Conservation (phyloP, 2,888 invertebrate genomes). For the Temnothorax rugatulus region DNA sequence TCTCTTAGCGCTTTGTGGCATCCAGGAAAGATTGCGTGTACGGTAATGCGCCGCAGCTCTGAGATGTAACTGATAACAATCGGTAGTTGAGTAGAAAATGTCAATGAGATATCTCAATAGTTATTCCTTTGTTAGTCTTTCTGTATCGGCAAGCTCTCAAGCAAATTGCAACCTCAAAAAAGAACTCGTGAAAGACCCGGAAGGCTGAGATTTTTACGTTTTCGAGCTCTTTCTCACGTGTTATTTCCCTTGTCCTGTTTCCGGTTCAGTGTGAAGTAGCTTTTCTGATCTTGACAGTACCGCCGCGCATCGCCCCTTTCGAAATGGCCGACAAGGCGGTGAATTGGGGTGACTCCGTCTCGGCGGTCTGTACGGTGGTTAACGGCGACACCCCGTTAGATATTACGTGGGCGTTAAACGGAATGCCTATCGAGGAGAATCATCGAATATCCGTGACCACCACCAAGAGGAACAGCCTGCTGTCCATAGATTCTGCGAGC, state of each 20-base stretch:
- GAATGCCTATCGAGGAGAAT: slow-evolving; percentile 86
- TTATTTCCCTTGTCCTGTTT: slow-evolving; percentile 10
- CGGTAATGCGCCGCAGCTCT: slow-evolving; percentile 31
- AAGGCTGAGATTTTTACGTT: not conserved
- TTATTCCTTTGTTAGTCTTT: not conserved
- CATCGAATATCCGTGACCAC: slow-evolving; percentile 75
- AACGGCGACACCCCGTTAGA: slow-evolving; percentile 93
- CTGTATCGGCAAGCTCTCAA: not conserved
- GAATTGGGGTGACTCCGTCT: slow-evolving; percentile 90
- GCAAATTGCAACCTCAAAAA: slow-evolving; percentile 11
- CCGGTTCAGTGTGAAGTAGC: slow-evolving; percentile 27
- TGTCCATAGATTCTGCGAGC: slow-evolving; percentile 89
- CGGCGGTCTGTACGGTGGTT: slow-evolving; percentile 90
- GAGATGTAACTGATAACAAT: slow-evolving; percentile 18
- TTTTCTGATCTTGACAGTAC: slow-evolving; percentile 87
- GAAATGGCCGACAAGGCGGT: slow-evolving; percentile 89
- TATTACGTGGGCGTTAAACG: slow-evolving; percentile 92
- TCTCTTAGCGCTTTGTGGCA: slow-evolving; percentile 33
- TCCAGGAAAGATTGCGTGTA: slow-evolving; percentile 37
- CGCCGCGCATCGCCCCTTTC: slow-evolving; percentile 92
- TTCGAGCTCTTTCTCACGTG: slow-evolving; percentile 4
- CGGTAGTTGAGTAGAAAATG: slow-evolving; percentile 19
- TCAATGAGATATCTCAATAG: not conserved
- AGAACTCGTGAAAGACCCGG: not conserved
- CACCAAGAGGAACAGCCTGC: slow-evolving; percentile 86